These are phyloP conservation scores for Eupleurogrammus muticus DNA, from an alignment of 2,797 vertebrate species.

Conservation along the genomic window DNA sequence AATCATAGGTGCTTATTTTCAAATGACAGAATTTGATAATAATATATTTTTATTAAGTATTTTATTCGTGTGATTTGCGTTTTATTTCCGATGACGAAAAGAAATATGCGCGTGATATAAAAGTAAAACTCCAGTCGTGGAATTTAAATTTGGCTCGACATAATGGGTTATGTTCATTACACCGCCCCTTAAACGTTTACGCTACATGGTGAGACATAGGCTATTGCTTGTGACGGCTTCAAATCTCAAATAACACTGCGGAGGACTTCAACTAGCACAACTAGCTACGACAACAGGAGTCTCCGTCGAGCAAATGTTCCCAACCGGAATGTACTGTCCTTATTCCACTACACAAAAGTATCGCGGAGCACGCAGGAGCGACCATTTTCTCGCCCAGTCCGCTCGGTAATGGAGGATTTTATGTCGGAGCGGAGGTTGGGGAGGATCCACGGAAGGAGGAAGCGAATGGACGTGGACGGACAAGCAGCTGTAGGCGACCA, in stretches of 20 bases:
- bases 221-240: slow-evolving; percentile 88
- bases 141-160: slow-evolving; percentile 77
- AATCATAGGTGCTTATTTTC: not conserved
- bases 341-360: slow-evolving; percentile 58
- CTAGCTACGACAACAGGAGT: slow-evolving; percentile 58
- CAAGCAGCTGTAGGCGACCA: slow-evolving; percentile 88
- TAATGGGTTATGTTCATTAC: slow-evolving; percentile 88
- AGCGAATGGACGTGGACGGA: slow-evolving; percentile 81
- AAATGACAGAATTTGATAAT: not conserved
- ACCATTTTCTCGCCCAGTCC: slow-evolving; percentile 74
- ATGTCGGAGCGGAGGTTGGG: slow-evolving; percentile 79
- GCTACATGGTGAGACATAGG: slow-evolving; percentile 86
- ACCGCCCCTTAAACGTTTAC: slow-evolving; percentile 90
- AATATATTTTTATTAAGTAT: not conserved
- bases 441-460: slow-evolving; percentile 87
- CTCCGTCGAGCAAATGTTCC: slow-evolving; percentile 63
- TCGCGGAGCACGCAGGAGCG: slow-evolving; percentile 55
- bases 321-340: slow-evolving; percentile 60
- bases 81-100: not conserved
- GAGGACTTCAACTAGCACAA: slow-evolving; percentile 77
- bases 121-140: slow-evolving; percentile 14
- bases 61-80: not conserved
- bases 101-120: not conserved
- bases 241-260: slow-evolving; percentile 89
- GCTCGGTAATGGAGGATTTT: slow-evolving; percentile 82